A percentile compares a stretch with the other conserved stretches of the same genome.
These are phyloP conservation scores for Morus bassanus DNA, from an alignment of 2,797 vertebrate species.

Conservation along the genomic window DNA sequence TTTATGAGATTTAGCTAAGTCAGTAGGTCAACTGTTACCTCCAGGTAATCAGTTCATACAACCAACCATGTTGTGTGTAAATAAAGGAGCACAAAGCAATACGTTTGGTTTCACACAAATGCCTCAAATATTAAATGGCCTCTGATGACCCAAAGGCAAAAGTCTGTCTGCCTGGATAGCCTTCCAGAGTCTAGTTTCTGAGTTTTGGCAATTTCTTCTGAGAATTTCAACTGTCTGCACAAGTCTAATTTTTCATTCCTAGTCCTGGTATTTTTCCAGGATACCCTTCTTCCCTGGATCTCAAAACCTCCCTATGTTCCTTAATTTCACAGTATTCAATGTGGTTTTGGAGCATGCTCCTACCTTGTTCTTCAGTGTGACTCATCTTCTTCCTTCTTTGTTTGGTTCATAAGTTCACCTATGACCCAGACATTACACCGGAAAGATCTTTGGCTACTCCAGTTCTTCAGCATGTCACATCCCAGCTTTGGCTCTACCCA, in stretches of 20 bases:
- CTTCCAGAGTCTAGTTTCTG: background rate
- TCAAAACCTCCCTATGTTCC: background rate
- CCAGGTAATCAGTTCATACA: background rate
- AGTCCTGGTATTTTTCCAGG: background rate
- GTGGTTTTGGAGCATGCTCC: background rate
- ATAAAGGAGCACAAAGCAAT: background rate
- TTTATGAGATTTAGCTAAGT: background rate
- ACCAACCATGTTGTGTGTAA: background rate
- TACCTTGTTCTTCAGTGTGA: background rate
- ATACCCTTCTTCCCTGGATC: background rate
- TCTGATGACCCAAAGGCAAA: background rate
- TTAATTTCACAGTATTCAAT: background rate
- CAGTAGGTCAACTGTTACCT: background rate
- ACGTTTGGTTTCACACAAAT: background rate
- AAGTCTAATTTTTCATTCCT: background rate
- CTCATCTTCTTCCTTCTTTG: background rate
- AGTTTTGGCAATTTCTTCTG: background rate
- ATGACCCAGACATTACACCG: accelerated
- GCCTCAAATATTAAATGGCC: background rate
- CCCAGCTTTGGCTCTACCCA: background rate
- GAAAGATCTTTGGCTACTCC: background rate
- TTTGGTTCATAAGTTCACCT: background rate
- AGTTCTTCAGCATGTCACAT: accelerated
- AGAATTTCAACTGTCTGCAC: background rate
- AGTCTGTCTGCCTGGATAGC: background rate